Conservation (phyloP, 2,113 vertebrate genomes). For the Origma solitaria region DNA sequence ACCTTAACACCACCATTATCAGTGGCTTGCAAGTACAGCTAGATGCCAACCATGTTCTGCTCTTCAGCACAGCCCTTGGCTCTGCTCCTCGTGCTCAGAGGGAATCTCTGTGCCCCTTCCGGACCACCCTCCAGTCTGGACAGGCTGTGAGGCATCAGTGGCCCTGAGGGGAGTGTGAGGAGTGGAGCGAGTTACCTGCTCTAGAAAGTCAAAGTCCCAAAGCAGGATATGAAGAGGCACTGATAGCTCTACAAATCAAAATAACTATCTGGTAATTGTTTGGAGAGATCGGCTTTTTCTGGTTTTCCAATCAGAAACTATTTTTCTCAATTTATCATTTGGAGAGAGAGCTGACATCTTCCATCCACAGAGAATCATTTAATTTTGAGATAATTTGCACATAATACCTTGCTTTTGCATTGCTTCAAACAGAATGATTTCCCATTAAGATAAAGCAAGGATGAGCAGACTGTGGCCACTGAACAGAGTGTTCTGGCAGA, state of each 20-base stretch:
- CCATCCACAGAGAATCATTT: constrained; percentile 12
- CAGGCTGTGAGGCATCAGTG: background rate
- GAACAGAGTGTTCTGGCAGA: constrained; percentile 47
- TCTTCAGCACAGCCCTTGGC: background rate
- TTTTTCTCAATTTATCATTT: background rate
- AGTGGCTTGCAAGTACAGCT: background rate
- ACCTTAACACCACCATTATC: background rate
- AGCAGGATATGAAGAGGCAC: background rate
- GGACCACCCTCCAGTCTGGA: fast-evolving
- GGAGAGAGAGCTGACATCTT: background rate
- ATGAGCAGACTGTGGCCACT: constrained; percentile 26
- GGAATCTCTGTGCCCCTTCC: background rate
- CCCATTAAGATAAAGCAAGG: constrained; percentile 27
- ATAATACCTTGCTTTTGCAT: background rate
- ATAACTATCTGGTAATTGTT: background rate
- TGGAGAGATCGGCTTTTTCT: background rate
- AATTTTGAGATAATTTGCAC: constrained; percentile 6
- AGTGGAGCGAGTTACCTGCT: background rate
- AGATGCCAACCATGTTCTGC: background rate
- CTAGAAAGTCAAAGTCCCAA: background rate
- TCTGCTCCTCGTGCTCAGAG: background rate
- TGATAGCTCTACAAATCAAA: background rate
- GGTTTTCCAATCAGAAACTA: background rate
- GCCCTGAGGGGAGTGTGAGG: background rate
- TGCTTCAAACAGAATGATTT: background rate